These are phyloP conservation scores for Elaphurus davidianus DNA, from an alignment of 2,113 vertebrate genomes.

Conservation along the genomic window DNA sequence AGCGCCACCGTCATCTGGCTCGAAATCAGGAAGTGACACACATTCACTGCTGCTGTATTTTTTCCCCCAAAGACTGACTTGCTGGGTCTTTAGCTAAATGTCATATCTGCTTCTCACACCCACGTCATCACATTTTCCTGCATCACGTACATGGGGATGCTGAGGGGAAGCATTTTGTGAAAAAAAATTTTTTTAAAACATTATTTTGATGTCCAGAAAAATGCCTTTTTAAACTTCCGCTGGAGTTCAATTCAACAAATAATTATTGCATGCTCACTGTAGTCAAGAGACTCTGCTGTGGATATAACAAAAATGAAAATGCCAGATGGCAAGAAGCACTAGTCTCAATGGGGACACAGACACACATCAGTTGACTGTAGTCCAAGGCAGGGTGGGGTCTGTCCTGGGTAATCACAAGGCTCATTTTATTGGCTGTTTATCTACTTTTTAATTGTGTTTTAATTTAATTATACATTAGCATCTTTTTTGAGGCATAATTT, in stretches of 20 bases:
- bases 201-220: background rate
- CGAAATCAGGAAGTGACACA: rapidly evolving
- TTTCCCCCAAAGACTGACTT: background rate
- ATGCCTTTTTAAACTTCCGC: background rate
- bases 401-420: background rate
- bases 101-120: background rate
- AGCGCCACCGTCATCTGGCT: background rate
- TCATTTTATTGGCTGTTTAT: background rate
- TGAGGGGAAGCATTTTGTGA: background rate
- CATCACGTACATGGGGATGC: background rate
- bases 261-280: background rate
- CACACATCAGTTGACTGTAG: rapidly evolving
- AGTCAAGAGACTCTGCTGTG: background rate
- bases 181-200: background rate
- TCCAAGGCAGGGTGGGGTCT: background rate
- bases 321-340: background rate
- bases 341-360: background rate
- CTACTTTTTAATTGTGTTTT: background rate
- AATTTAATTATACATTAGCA: background rate
- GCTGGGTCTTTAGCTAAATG: background rate
- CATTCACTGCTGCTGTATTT: background rate
- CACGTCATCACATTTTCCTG: background rate
- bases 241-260: background rate
- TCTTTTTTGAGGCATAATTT: background rate
- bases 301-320: background rate